Percentiles rank a stretch among this genome's conserved stretches.
Conservation (phyloP, 2,888 invertebrate genomes). For the Caenorhabditis japonica region DNA sequence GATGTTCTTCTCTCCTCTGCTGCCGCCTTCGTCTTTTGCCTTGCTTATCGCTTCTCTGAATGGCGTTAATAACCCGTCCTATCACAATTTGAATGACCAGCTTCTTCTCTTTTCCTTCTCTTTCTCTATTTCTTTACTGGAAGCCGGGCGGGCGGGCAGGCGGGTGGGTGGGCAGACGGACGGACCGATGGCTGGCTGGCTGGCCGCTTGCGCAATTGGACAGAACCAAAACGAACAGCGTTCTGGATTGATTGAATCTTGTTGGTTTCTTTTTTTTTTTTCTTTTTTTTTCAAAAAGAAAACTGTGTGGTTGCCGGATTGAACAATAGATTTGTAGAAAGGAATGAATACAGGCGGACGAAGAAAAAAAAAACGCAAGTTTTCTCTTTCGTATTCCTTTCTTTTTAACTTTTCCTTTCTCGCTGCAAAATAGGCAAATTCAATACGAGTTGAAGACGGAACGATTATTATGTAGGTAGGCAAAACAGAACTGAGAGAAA, state of each 20-base stretch:
- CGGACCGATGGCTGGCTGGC: no score
- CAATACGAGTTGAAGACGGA: neutral
- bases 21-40: constrained; percentile 25
- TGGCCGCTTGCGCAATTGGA: constrained; percentile 45
- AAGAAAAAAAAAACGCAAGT: no score
- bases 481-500: neutral
- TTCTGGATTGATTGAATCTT: constrained; percentile 21
- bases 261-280: no score
- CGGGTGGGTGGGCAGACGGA: no score
- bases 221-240: constrained; percentile 30
- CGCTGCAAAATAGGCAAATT: no score
- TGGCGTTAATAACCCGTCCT: constrained; percentile 54
- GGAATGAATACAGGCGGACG: no score
- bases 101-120: constrained; percentile 18
- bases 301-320: neutral
- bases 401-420: no score
- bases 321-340: constrained; percentile 6
- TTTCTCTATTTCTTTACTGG: constrained; percentile 9
- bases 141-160: no score
- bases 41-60: constrained; percentile 43
- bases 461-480: neutral
- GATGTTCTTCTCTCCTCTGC: constrained; percentile 29
- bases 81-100: constrained; percentile 52
- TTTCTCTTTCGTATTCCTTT: no score
- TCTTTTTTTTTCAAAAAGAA: no score